Evolutionary conservation across 2,797 vertebrate species (phyloP).

Genomic region (Apogon talboti): DNA sequence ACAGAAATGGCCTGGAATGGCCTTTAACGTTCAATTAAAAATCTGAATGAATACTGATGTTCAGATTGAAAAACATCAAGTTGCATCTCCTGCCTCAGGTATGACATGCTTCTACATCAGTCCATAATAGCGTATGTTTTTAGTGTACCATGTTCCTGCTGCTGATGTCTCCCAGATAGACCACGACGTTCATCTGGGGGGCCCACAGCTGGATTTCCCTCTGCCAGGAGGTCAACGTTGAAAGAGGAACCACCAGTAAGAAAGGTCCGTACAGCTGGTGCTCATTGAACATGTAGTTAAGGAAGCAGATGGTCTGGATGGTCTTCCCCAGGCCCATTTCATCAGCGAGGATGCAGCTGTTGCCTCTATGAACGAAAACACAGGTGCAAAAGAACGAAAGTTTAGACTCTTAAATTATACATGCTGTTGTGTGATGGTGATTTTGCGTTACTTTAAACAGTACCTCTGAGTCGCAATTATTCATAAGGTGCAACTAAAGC

Average conservation of each 20-base stretch:
- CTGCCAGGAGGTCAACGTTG: conserved; percentile 96
- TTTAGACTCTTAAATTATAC: neutral
- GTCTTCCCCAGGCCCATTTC: conserved; percentile 99
- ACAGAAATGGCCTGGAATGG: too few species aligned
- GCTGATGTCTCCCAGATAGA: conserved; percentile 96
- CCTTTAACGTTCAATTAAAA: too few species aligned
- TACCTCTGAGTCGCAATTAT: neutral
- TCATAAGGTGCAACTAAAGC: neutral
- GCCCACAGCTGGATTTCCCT: conserved; percentile 96
- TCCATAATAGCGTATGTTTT: neutral
- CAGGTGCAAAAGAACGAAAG: neutral
- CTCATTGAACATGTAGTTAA: conserved; percentile 94
- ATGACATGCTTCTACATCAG: neutral
- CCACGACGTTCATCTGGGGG: conserved; percentile 95
- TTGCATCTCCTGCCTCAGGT: neutral
- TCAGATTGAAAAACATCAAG: neutral
- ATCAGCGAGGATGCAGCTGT: conserved; percentile 97
- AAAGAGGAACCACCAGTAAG: conserved; percentile 94
- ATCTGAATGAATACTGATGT: too few species aligned
- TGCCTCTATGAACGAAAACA: conserved; percentile 82
- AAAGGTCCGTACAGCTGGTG: conserved; percentile 95
- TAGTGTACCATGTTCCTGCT: conserved; percentile 94
- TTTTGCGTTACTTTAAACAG: neutral
- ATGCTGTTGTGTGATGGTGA: neutral
- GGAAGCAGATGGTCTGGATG: conserved; percentile 96